A percentile compares a stretch with the other conserved stretches of the same genome.
Evolutionary conservation across 2,888 invertebrate species (phyloP).

Genomic region (Ceriagrion tenellum): DNA sequence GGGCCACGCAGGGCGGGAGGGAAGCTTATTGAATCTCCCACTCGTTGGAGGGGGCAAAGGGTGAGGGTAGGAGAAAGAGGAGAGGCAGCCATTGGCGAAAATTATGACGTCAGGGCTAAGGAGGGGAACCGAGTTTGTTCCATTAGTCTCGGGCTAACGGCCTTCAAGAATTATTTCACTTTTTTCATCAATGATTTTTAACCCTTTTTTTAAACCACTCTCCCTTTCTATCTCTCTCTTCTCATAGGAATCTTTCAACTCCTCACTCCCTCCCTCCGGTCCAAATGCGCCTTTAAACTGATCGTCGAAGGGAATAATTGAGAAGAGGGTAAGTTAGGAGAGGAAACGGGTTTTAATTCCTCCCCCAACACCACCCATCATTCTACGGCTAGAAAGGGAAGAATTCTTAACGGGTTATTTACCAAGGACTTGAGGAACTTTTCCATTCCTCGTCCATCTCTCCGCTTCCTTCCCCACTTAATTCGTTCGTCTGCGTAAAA

Average conservation of each 20-base stretch:
- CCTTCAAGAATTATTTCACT: not conserved
- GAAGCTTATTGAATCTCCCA: not conserved
- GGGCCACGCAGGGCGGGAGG: not conserved
- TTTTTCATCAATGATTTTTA: not conserved
- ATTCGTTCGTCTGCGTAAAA: not conserved
- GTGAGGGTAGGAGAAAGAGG: not conserved
- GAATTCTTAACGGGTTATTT: not conserved
- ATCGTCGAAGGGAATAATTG: not conserved
- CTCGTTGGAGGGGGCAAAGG: not conserved
- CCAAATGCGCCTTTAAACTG: constrained; percentile 9
- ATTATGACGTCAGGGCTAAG: not conserved
- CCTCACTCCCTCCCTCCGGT: not conserved
- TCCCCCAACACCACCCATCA: not conserved
- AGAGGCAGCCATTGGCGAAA: not conserved
- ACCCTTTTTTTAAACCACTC: not conserved
- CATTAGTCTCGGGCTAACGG: constrained; percentile 27
- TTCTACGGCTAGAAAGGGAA: not conserved
- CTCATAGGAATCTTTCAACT: not conserved
- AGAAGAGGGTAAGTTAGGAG: not conserved
- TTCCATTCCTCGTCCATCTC: not conserved
- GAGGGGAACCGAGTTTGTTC: not conserved
- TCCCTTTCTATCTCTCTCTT: not conserved
- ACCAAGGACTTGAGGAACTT: not conserved
- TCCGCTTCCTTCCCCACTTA: not conserved
- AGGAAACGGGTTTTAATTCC: constrained; percentile 4